Base-by-base conservation (phyloP, 1,140 invertebrate genomes). In the Zaprionus gabonicus region DNA sequence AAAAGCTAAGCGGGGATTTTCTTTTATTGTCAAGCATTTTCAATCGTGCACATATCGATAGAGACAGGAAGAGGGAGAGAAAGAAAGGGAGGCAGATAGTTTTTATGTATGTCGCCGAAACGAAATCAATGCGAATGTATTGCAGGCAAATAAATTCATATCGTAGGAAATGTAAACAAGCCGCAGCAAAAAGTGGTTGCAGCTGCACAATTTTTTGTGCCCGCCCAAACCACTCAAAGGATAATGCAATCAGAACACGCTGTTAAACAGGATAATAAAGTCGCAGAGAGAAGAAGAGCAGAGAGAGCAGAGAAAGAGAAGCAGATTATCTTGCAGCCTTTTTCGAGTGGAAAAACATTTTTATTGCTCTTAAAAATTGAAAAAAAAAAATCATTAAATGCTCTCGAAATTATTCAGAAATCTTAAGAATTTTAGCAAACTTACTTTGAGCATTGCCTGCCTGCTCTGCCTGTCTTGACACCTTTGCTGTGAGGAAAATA, bases 221-320 rank as follows among this genome's bases (percentile, higher is more conserved):
- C 23, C 17, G 41, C 41, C 4, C 23, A 23, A 23, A 6, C 38
- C 38, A 41, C 38, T 41, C 46, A 60, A 79, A 73, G 65, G 62
- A 81, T 83, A 80, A 77, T 68, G 71, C 72, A 80, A 84, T 83
- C 81, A 77, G 68, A 74, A 77, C 65, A 68, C 81, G 44, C 65
- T 60, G 81, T 81, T 83, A 81, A 83, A 69, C 82, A 78, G 69
- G 73, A 85, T 78, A 83, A 83, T 83, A 82, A 78, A 81, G 73
- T 62, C 7, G 17, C 28, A 34, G 25, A 44, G 15, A 17, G 6
- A n/a, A 0, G 17, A n/a, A 44, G 15, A 15, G 27, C 27, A 27
- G 28, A 28, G 41, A 44, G 15, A 15, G 27, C 27, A 27, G 28
- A 28, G 28, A 31, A 31, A 31, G 1, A 9, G 28, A 9, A 1